Evolutionary conservation across 2,888 invertebrate species (phyloP).

Genomic region (Nephrotoma flavescens): DNA sequence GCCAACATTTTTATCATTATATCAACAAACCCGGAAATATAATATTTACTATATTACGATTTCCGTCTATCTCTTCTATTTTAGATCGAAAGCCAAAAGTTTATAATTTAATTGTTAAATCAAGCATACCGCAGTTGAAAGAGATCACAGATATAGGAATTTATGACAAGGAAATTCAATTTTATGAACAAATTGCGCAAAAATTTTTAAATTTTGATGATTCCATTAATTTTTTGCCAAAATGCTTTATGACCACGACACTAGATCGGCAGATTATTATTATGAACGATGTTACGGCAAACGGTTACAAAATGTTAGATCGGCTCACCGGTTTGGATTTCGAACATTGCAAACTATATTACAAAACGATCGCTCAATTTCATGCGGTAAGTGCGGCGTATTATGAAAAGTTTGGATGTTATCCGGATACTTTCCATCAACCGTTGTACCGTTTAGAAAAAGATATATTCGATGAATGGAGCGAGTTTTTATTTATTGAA

Average conservation of each 20-base stretch:
- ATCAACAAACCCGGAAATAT: background rate
- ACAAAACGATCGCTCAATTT: too few species aligned
- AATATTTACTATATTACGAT: background rate
- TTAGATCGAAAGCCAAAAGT: background rate
- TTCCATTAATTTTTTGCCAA: background rate
- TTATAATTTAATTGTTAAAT: background rate
- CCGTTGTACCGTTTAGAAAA: background rate
- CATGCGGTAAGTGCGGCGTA: too few species aligned
- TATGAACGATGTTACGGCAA: constrained; percentile 24
- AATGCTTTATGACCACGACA: background rate
- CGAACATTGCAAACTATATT: constrained; percentile 20
- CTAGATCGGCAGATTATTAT: constrained; percentile 22
- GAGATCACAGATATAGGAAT: background rate
- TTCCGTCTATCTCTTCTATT: too few species aligned
- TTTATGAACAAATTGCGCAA: background rate
- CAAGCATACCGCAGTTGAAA: background rate
- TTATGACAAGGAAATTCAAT: background rate
- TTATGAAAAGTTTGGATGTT: background rate
- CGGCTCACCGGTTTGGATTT: constrained; percentile 23
- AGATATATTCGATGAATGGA: background rate
- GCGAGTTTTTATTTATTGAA: background rate
- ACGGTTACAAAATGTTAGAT: constrained; percentile 22
- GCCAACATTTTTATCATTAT: too few species aligned
- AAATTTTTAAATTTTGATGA: background rate
- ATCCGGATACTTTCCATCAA: background rate